Evolutionary conservation across 2,113 vertebrate species (phyloP).

Genomic region (Cathartes aura): DNA sequence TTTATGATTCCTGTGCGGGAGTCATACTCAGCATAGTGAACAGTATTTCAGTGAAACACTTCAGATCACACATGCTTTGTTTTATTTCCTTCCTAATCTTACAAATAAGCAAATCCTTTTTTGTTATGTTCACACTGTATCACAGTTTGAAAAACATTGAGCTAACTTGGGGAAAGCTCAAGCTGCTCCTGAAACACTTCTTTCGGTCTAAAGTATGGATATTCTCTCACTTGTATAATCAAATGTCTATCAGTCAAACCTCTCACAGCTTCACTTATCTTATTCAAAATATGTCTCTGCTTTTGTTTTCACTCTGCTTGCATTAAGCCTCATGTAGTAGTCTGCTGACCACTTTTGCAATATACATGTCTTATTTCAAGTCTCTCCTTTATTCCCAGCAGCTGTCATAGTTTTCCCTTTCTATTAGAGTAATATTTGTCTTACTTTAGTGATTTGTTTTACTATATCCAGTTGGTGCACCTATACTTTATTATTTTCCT

Average conservation of each 20-base stretch:
- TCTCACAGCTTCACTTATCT: not conserved
- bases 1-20: not conserved
- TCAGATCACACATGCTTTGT: not conserved
- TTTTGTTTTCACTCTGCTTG: constrained; percentile 1
- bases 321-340: not conserved
- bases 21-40: not conserved
- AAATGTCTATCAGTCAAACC: constrained; percentile 5
- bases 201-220: not conserved
- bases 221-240: not conserved
- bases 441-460: constrained; percentile 18
- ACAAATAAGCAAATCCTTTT: not conserved
- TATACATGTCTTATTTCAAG: not conserved
- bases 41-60: constrained; percentile 37
- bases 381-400: not conserved
- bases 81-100: constrained; percentile 18
- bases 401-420: not conserved
- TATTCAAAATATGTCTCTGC: not conserved
- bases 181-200: not conserved
- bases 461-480: not conserved
- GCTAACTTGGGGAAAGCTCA: not conserved
- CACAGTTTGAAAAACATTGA: not conserved
- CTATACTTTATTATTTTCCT: constrained; percentile 16
- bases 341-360: not conserved
- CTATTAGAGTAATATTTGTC: constrained; percentile 5
- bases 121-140: not conserved